Base-by-base conservation (phyloP, 2,113 vertebrate species). In the Gymnogyps californianus region DNA sequence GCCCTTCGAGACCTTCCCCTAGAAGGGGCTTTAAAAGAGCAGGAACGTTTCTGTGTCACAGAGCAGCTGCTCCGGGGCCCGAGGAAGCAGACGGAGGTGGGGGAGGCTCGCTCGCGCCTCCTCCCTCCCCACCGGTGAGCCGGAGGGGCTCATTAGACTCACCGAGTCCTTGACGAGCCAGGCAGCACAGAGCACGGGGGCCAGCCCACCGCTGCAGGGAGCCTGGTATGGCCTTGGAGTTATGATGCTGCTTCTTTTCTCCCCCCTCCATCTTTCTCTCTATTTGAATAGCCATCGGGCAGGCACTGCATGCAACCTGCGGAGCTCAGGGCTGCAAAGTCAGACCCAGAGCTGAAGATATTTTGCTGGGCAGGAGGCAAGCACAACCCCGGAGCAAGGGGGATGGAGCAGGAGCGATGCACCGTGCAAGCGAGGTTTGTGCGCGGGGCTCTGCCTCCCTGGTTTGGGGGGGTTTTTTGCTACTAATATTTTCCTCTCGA, bases 111-210 rank as follows among this genome's bases (percentile, higher is more conserved):
- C 5, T 34, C 9, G 1, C 3, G 5, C 47, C n/a, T 55, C 24
- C 26, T 25, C 13, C 3, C 36, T 58, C 34, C 25, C 46, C 75
- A 52, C n/a, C 19, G 8, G 77, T 1, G 8, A 91, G 76, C 52
- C 3, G 2, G 74, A 57, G 54, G 32, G 31, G 24, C 58, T 70
- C 20, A 2, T 81, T 54, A 75, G 16, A 17, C 20, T 49, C 77
- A 29, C 0, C 0, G 0, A 44, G 72, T 20, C 82, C 70, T 78
- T 46, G 32, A 69, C 0, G 5, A 83, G 59, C 61, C 2, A 1
- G 11, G 34, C 49, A 81, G 44, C 19, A 1, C 55, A 17, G 49
- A 64, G 36, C 14, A 1, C 2, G 2, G 65, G 42, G 49, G 19
- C 29, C 75, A 58, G 34, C 58, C 54, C 54, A 34, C 24, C 7